Evolutionary conservation across 2,888 invertebrate species (phyloP).

Genomic region (Protophormia terraenovae): DNA sequence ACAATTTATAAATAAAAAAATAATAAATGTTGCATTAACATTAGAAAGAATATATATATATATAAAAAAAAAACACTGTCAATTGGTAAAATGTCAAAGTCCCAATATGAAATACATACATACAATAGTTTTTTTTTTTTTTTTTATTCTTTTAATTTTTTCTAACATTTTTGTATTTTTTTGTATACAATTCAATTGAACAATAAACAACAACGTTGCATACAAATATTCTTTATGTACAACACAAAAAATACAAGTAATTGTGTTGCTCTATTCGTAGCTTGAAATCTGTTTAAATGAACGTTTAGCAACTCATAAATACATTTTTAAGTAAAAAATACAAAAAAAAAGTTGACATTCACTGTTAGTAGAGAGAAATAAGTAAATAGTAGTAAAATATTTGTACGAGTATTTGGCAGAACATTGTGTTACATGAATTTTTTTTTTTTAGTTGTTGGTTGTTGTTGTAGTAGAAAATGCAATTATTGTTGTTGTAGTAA

Average conservation of each 20-base stretch:
- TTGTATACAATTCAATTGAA: neutral
- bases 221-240: slow-evolving; percentile 61
- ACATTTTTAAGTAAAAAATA: no score
- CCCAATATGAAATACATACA: slow-evolving; percentile 44
- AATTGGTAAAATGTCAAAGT: slow-evolving; percentile 68
- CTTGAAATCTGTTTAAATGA: slow-evolving; percentile 8
- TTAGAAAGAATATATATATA: slow-evolving; percentile 37
- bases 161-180: neutral
- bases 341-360: slow-evolving; percentile 64
- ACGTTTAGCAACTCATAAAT: slow-evolving; percentile 54
- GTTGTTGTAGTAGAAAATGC: neutral
- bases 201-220: slow-evolving; percentile 29
- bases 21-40: slow-evolving; percentile 48
- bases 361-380: slow-evolving; percentile 36
- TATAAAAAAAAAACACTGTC: slow-evolving; percentile 47
- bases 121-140: neutral
- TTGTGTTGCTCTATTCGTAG: slow-evolving; percentile 36
- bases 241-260: slow-evolving; percentile 51
- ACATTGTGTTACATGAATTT: slow-evolving; percentile 21
- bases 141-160: neutral
- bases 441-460: neutral
- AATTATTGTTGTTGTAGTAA: neutral
- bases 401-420: slow-evolving; percentile 27
- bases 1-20: slow-evolving; percentile 38
- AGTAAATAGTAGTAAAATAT: neutral